A percentile compares a stretch with the other conserved stretches of the same genome.
Conservation (phyloP, 2,113 vertebrate species). For the Reinhardtius hippoglossoides region DNA sequence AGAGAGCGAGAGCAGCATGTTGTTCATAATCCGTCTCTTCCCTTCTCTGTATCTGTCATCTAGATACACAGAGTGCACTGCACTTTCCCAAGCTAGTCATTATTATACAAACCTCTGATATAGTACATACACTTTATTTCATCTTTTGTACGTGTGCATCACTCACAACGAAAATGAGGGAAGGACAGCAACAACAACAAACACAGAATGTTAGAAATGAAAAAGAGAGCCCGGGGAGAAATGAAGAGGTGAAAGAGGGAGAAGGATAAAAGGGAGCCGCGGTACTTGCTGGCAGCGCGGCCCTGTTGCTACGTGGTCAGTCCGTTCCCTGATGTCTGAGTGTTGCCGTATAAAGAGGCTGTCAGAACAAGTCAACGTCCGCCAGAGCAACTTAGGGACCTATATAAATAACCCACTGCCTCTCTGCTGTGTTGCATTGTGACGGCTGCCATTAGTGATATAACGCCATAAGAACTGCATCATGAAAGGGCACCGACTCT, state of each 20-base stretch:
- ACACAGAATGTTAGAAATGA: background rate
- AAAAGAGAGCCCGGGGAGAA: background rate
- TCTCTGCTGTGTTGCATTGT: conserved; percentile 32
- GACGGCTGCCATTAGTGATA: conserved; percentile 7
- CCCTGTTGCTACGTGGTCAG: conserved; percentile 50
- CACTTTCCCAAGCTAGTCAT: background rate
- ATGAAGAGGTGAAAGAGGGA: background rate
- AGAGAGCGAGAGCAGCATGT: background rate
- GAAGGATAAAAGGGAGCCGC: background rate
- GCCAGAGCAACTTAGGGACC: conserved; percentile 58
- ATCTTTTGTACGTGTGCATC: no score
- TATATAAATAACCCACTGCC: conserved; percentile 53
- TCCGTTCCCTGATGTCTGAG: conserved; percentile 56
- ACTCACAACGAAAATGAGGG: no score
- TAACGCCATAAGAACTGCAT: conserved; percentile 13
- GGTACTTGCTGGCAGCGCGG: conserved; percentile 20
- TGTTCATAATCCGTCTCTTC: background rate
- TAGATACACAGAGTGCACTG: no score
- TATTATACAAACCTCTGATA: background rate
- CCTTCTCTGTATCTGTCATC: background rate
- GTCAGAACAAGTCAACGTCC: conserved; percentile 64
- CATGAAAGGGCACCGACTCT: background rate
- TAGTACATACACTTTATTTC: no score
- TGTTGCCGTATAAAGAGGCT: conserved; percentile 64
- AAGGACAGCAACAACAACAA: no score